Conservation (phyloP, 2,113 vertebrate species). For the Vombatus ursinus region DNA sequence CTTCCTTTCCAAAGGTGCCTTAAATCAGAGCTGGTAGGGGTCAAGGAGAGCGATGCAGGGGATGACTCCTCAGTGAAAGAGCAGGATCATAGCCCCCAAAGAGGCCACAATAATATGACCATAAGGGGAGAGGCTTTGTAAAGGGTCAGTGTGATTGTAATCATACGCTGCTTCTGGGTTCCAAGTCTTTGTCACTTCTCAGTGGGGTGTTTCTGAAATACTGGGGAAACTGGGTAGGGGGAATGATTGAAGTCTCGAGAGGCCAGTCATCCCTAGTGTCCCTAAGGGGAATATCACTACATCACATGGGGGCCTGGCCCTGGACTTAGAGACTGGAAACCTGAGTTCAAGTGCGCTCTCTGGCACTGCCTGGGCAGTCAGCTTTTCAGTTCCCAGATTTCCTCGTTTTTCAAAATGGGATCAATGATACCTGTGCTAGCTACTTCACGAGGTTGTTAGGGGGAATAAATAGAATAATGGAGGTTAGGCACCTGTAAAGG, state of each 20-base stretch:
- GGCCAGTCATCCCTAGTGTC: background rate
- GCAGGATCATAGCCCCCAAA: background rate
- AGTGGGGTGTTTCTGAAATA: slow-evolving; percentile 53
- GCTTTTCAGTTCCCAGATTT: background rate
- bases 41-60: background rate
- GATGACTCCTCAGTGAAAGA: too few species aligned
- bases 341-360: too few species aligned
- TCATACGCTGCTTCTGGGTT: background rate
- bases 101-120: background rate
- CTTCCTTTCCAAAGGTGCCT: background rate
- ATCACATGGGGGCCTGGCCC: background rate
- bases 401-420: background rate
- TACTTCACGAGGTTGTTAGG: background rate
- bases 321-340: too few species aligned
- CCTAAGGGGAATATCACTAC: background rate
- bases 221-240: background rate
- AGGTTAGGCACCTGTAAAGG: too few species aligned
- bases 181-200: background rate
- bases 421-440: background rate
- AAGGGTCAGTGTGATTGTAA: background rate
- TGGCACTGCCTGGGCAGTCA: background rate
- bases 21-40: slow-evolving; percentile 26
- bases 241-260: slow-evolving; percentile 32
- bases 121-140: background rate
- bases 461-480: background rate